Evolutionary conservation across 1,140 invertebrate species (phyloP).

Genomic region (Drosophila biarmipes): DNA sequence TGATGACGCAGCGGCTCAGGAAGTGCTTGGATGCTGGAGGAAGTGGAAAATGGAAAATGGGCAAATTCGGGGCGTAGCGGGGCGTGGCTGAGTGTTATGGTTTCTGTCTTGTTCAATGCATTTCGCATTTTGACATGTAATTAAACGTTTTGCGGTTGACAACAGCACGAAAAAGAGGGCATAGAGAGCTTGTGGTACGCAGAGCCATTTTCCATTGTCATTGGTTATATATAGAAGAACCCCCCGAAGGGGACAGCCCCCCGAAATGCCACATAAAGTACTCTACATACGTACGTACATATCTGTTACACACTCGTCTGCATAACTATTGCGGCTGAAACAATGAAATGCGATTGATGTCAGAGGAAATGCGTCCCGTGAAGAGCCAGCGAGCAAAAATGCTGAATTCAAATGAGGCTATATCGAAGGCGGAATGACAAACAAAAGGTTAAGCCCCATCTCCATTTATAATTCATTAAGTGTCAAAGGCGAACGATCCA

Average conservation of each 20-base stretch:
- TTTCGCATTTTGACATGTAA: constrained; percentile 65
- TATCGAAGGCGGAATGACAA: neutral
- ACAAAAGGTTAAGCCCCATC: neutral
- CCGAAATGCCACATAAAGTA: neutral
- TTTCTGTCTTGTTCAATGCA: constrained; percentile 52
- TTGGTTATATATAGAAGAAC: constrained; percentile 20
- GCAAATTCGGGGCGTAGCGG: neutral
- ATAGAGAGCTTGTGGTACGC: constrained; percentile 47
- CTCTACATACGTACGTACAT: constrained; percentile 1
- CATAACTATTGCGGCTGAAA: constrained; percentile 39
- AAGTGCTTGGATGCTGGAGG: constrained; percentile 36
- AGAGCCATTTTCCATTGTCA: constrained; percentile 46
- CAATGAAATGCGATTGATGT: constrained; percentile 44
- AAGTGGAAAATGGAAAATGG: constrained; percentile 31
- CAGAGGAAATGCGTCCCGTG: constrained; percentile 30
- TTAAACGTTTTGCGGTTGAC: constrained; percentile 62
- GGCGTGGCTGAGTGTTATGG: constrained; percentile 30
- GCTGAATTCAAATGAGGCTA: constrained; percentile 37
- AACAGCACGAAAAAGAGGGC: constrained; percentile 30
- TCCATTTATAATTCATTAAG: constrained; percentile 24
- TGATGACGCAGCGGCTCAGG: constrained; percentile 45
- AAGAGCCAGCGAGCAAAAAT: constrained; percentile 19
- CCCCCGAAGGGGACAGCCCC: neutral
- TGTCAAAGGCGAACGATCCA: constrained; percentile 8
- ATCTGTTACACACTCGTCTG: constrained; percentile 15